phyloP scores from a whole-genome alignment of 2,888 invertebrate genomes.

The Cephus rjabovi region DNA sequence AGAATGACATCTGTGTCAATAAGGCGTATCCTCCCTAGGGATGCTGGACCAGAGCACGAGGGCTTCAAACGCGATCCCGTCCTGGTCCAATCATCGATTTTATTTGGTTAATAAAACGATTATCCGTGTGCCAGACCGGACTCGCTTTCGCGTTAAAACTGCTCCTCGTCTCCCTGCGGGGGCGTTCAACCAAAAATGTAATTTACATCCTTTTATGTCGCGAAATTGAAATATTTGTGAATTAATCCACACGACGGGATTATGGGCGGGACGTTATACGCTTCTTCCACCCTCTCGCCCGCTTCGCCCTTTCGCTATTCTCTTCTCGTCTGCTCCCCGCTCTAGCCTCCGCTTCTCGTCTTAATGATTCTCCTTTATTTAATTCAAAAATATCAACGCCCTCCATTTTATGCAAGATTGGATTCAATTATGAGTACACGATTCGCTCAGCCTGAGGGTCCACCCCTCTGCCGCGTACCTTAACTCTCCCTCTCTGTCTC shows the following conservation, averaged over 20 bases:
- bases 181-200: slow-evolving; percentile 65
- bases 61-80: slow-evolving; percentile 50
- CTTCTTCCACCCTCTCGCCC: slow-evolving; percentile 26
- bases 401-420: slow-evolving; percentile 49
- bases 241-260: slow-evolving; percentile 63
- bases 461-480: not conserved
- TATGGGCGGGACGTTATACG: slow-evolving; percentile 55
- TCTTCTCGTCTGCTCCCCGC: slow-evolving; percentile 21
- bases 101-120: slow-evolving; percentile 67
- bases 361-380: slow-evolving; percentile 51
- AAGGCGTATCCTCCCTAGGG: slow-evolving; percentile 54
- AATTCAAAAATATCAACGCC: slow-evolving; percentile 49
- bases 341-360: slow-evolving; percentile 27
- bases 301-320: not conserved
- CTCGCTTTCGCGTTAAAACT: slow-evolving; percentile 35
- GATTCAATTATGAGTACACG: slow-evolving; percentile 40
- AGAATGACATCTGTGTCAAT: slow-evolving; percentile 64
- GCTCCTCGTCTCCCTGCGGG: slow-evolving; percentile 31
- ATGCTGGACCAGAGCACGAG: slow-evolving; percentile 30
- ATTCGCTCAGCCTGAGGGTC: not conserved
- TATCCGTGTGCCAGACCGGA: slow-evolving; percentile 40
- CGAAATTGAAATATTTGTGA: slow-evolving; percentile 66
- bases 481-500: not conserved
- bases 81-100: slow-evolving; percentile 63
- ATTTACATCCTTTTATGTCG: slow-evolving; percentile 66